Evolutionary conservation across 2,888 invertebrate species (phyloP).

Genomic region (Rhamphomyia laevipes): DNA sequence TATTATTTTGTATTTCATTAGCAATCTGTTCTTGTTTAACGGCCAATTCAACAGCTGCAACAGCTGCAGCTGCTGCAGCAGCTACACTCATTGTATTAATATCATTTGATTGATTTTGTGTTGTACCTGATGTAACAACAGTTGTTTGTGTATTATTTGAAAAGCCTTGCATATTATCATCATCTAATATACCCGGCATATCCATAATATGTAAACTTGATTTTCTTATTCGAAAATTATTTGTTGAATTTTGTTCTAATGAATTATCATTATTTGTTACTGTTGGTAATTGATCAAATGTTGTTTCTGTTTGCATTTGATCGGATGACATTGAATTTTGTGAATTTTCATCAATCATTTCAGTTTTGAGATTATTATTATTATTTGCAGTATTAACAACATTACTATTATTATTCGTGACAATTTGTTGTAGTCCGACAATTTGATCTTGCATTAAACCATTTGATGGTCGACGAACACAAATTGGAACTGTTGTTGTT

Average conservation of each 20-base stretch:
- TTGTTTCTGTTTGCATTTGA: slow-evolving; percentile 22
- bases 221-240: slow-evolving; percentile 15
- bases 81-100: slow-evolving; percentile 15
- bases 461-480: slow-evolving; percentile 48
- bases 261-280: slow-evolving; percentile 30
- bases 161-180: slow-evolving; percentile 21
- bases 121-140: background rate
- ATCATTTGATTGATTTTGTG: background rate
- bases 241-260: slow-evolving; percentile 21
- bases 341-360: slow-evolving; percentile 60
- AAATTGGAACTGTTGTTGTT: slow-evolving; percentile 45
- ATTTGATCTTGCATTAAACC: slow-evolving; percentile 30
- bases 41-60: slow-evolving; percentile 27
- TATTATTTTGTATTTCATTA: slow-evolving; percentile 29
- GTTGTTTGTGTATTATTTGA: slow-evolving; percentile 21
- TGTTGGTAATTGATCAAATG: slow-evolving; percentile 32
- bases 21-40: slow-evolving; percentile 47
- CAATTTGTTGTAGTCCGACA: slow-evolving; percentile 8
- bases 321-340: slow-evolving; percentile 37
- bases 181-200: slow-evolving; percentile 5
- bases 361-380: slow-evolving; percentile 49
- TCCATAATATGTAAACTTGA: slow-evolving; percentile 13
- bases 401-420: slow-evolving; percentile 18
- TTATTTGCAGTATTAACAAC: slow-evolving; percentile 29
- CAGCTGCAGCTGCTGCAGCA: slow-evolving; percentile 26